A percentile compares a stretch with the other conserved stretches of the same genome.
phyloP scores from a whole-genome alignment of 2,888 invertebrate genomes.

The Spisula subtruncata region DNA sequence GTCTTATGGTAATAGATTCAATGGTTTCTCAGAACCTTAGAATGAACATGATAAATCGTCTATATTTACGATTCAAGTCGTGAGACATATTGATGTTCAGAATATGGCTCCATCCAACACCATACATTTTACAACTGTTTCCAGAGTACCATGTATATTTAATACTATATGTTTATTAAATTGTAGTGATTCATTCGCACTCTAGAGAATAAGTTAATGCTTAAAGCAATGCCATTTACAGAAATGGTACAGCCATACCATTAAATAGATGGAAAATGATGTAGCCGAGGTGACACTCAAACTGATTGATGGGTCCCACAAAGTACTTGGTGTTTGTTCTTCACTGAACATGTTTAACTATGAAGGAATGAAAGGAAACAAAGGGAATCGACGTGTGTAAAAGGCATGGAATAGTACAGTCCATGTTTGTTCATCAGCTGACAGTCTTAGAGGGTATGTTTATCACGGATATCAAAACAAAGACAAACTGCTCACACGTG shows the following conservation, averaged over 20 bases:
- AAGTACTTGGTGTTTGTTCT: background rate
- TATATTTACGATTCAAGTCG: too few species aligned
- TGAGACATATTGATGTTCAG: too few species aligned
- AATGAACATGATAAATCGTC: too few species aligned
- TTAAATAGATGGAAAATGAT: background rate
- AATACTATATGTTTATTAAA: background rate
- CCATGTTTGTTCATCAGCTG: background rate
- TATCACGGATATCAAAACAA: background rate
- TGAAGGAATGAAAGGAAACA: background rate
- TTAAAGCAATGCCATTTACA: slow-evolving; percentile 11
- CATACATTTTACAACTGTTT: background rate
- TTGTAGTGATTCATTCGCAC: background rate
- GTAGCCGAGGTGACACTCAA: background rate
- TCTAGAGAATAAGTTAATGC: background rate
- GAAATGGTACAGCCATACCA: background rate
- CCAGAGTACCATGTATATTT: background rate
- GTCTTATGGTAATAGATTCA: too few species aligned
- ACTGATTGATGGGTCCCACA: background rate
- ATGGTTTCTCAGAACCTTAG: too few species aligned
- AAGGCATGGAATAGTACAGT: background rate
- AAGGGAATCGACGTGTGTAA: background rate
- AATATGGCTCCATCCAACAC: too few species aligned
- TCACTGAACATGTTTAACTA: background rate
- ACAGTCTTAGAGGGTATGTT: background rate
- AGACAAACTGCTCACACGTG: background rate